Conservation (phyloP, 2,797 vertebrate genomes). For the Margarornis squamiger region DNA sequence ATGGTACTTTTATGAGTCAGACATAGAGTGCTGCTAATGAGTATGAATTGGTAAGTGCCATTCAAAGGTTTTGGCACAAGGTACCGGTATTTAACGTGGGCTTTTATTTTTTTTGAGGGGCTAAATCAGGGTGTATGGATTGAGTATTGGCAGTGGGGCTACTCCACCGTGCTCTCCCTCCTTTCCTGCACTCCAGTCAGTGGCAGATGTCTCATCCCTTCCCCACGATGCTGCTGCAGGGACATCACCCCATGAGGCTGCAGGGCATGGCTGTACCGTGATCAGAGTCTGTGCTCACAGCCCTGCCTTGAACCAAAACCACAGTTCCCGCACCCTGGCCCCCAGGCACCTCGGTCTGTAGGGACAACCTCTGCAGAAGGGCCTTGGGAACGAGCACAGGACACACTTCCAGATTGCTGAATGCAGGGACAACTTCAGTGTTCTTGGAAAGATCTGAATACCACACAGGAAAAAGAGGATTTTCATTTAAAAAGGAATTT, state of each 20-base stretch:
- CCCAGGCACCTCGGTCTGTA: too few relatives aligned
- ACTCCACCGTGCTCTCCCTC: neutral
- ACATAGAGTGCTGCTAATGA: too few relatives aligned
- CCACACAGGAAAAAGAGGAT: neutral
- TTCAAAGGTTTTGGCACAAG: too few relatives aligned
- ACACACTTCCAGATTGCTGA: neutral
- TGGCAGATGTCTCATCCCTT: neutral
- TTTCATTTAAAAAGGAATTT: constrained; percentile 69
- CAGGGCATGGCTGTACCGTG: neutral
- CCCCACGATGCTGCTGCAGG: neutral
- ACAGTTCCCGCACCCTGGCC: neutral
- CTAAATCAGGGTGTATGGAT: too few relatives aligned
- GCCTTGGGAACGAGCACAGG: neutral
- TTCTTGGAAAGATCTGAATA: neutral
- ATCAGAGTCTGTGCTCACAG: neutral
- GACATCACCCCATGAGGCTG: neutral
- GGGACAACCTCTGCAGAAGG: neutral
- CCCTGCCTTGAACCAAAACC: neutral
- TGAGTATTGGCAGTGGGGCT: too few relatives aligned
- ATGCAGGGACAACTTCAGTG: neutral
- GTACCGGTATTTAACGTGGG: too few relatives aligned
- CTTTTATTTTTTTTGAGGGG: too few relatives aligned
- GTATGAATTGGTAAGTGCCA: too few relatives aligned
- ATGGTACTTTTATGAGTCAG: too few relatives aligned
- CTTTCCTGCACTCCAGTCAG: neutral